These are phyloP conservation scores for Epizoanthus ramosus DNA, from an alignment of 92 coral and sea anemone genomes.

Conservation along the genomic window DNA sequence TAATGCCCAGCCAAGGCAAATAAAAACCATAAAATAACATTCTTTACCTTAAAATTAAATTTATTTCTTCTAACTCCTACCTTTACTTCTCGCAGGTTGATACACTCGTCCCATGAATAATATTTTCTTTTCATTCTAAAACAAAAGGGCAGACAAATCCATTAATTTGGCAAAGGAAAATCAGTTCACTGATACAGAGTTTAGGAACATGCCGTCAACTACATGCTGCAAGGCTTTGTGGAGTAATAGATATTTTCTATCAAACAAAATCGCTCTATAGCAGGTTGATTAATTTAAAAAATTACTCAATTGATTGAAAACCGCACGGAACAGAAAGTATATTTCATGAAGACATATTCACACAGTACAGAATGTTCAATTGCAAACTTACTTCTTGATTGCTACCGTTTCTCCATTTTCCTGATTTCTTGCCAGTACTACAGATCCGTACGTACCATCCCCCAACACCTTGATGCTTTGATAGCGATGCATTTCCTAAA, in stretches of 20 bases:
- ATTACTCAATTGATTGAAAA: neutral
- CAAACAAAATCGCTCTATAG: too few species aligned
- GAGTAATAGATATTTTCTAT: too few species aligned
- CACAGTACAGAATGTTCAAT: neutral
- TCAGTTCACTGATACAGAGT: too few species aligned
- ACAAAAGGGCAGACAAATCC: neutral
- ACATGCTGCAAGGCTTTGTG: neutral
- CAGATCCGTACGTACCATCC: slow-evolving; percentile 97
- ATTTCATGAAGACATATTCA: neutral
- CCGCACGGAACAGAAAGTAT: neutral
- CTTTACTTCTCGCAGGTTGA: slow-evolving; percentile 96
- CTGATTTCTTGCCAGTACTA: slow-evolving; percentile 82
- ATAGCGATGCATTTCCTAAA: slow-evolving; percentile 90
- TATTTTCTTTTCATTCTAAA: slow-evolving; percentile 95
- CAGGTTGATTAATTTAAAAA: neutral
- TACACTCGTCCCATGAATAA: slow-evolving; percentile 97
- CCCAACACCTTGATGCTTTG: slow-evolving; percentile 83
- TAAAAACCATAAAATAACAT: too few species aligned
- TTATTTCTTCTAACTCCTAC: slow-evolving; percentile 38
- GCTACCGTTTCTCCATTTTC: slow-evolving; percentile 98
- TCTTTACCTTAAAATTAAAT: too few species aligned
- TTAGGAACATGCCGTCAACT: too few species aligned
- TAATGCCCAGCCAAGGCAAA: too few species aligned
- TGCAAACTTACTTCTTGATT: slow-evolving; percentile 78
- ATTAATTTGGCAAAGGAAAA: too few species aligned